phyloP scores from a whole-genome alignment of 2,888 invertebrate species.

The Agonopterix alstromeriana region DNA sequence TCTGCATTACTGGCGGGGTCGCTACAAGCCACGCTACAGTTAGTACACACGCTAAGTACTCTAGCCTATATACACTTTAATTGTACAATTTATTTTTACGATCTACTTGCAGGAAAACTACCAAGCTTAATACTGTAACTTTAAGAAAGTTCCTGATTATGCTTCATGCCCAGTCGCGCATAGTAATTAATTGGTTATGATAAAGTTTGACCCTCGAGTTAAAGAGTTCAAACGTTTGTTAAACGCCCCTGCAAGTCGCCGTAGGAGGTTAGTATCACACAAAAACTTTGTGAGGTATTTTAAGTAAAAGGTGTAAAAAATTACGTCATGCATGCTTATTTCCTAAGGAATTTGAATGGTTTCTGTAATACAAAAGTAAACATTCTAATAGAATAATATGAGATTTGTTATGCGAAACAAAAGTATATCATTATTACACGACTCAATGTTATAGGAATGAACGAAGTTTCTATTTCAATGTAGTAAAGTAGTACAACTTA shows the following conservation, averaged over 20 bases:
- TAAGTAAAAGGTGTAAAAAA: not conserved
- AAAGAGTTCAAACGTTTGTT: too few species aligned
- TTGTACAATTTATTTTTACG: not conserved
- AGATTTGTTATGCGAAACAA: not conserved
- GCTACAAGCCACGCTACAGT: slow-evolving; percentile 80
- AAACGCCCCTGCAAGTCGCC: not conserved
- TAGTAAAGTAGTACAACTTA: too few species aligned
- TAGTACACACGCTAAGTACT: slow-evolving; percentile 31
- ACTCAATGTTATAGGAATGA: too few species aligned
- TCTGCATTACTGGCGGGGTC: slow-evolving; percentile 91
- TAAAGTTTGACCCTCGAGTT: too few species aligned
- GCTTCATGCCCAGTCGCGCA: too few species aligned
- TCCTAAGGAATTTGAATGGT: not conserved
- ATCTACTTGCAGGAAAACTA: too few species aligned
- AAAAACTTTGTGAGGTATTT: slow-evolving; percentile 5
- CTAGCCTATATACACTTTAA: slow-evolving; percentile 9
- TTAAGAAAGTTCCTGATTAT: too few species aligned
- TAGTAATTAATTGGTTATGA: too few species aligned
- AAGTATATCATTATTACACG: too few species aligned
- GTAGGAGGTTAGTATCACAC: slow-evolving; percentile 7
- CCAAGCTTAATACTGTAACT: too few species aligned
- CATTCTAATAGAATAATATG: not conserved
- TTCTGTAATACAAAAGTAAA: too few species aligned
- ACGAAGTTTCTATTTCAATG: too few species aligned
- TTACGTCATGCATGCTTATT: not conserved